A percentile compares a stretch with the other conserved stretches of the same genome.
Conservation (phyloP, 2,888 invertebrate species). For the Frankliniella fusca region DNA sequence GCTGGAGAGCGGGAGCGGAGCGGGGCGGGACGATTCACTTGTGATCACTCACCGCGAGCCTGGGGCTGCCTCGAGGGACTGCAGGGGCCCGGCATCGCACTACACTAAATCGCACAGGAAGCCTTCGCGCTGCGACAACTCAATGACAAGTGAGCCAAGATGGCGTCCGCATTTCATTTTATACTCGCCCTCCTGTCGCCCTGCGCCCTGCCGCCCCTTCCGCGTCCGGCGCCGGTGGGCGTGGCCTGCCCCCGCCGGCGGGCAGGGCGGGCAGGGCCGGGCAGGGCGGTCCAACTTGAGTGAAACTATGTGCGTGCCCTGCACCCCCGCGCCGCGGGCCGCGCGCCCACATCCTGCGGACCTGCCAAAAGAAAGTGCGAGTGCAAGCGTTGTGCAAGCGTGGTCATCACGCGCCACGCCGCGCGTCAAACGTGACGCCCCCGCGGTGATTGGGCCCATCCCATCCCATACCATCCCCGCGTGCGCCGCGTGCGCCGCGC, state of each 20-base stretch:
- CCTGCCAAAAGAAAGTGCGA: conserved; percentile 24
- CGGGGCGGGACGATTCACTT: too few relatives aligned
- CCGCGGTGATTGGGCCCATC: neutral
- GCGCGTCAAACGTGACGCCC: neutral
- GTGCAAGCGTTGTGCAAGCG: neutral
- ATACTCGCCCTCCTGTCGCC: neutral
- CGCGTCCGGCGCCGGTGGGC: conserved; percentile 3
- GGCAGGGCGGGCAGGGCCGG: neutral
- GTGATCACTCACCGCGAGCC: neutral
- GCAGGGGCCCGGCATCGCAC: conserved; percentile 5
- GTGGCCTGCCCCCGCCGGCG: neutral
- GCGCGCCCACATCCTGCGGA: neutral
- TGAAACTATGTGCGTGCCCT: neutral
- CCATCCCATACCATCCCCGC: neutral
- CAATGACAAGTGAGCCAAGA: conserved; percentile 24
- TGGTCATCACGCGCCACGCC: neutral
- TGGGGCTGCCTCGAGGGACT: neutral
- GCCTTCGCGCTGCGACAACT: neutral
- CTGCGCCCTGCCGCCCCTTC: neutral
- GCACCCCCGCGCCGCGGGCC: neutral
- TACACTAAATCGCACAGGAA: neutral
- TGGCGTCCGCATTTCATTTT: conserved; percentile 3
- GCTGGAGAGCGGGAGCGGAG: too few relatives aligned
- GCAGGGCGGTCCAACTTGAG: neutral
- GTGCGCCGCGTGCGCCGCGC: neutral